Percentiles rank a stretch among this genome's conserved stretches.
These are phyloP conservation scores for Mythimna loreyi DNA, from an alignment of 2,888 invertebrate species.

Conservation along the genomic window DNA sequence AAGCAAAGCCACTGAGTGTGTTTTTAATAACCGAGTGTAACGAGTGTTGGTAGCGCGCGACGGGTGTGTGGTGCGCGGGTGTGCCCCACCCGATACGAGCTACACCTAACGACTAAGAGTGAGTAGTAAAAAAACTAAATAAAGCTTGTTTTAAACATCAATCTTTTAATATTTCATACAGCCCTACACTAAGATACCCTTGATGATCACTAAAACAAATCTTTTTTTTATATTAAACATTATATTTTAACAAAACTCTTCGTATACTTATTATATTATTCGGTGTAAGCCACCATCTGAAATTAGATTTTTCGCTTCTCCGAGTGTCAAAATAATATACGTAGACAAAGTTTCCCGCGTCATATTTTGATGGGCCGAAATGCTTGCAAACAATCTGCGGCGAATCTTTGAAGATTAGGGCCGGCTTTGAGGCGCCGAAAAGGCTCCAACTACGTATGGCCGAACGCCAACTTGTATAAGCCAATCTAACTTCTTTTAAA, in stretches of 20 bases:
- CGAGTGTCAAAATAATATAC: constrained; percentile 80
- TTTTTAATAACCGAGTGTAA: constrained; percentile 82
- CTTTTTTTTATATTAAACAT: not conserved
- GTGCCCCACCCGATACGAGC: constrained; percentile 69
- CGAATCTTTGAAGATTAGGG: constrained; percentile 87
- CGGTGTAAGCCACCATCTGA: constrained; percentile 1
- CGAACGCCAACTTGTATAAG: constrained; percentile 88
- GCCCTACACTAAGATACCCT: constrained; percentile 2
- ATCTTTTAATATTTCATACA: constrained; percentile 67
- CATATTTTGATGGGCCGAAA: constrained; percentile 87
- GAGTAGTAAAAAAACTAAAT: constrained; percentile 84
- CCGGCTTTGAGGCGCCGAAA: constrained; percentile 84
- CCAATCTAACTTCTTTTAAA: constrained; percentile 91
- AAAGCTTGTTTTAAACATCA: constrained; percentile 89
- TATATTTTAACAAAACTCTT: not conserved
- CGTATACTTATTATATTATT: not conserved
- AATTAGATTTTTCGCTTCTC: constrained; percentile 60
- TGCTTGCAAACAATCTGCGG: constrained; percentile 88
- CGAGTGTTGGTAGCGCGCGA: constrained; percentile 72
- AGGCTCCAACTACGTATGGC: constrained; percentile 87
- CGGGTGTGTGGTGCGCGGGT: not conserved
- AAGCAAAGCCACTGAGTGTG: constrained; percentile 83
- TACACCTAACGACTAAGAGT: constrained; percentile 79
- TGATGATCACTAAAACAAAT: not conserved
- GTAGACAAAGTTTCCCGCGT: constrained; percentile 80